Evolutionary conservation across 2,888 invertebrate genomes (phyloP).

Genomic region (Zygothrica quintamaculata): DNA sequence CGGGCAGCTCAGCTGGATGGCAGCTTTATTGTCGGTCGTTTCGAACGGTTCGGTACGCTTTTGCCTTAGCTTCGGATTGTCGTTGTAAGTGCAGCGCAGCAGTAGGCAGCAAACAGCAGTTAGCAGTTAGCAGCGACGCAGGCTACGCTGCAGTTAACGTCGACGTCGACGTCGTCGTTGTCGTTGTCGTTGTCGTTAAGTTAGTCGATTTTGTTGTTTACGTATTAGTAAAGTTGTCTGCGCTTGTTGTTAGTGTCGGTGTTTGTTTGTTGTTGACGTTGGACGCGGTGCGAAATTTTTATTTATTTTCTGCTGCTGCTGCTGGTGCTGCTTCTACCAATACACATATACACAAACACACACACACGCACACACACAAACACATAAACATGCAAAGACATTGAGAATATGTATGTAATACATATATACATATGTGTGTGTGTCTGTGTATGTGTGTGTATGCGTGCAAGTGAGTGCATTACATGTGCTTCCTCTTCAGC

Average conservation of each 20-base stretch:
- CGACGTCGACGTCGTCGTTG: constrained; percentile 35
- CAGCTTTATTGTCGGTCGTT: constrained; percentile 80
- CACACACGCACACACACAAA: constrained; percentile 26
- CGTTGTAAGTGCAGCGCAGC: constrained; percentile 57
- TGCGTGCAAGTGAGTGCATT: constrained; percentile 36
- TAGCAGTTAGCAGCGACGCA: constrained; percentile 21
- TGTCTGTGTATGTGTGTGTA: constrained; percentile 8
- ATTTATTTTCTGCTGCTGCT: constrained; percentile 67
- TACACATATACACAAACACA: constrained; percentile 27
- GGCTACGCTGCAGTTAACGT: constrained; percentile 31
- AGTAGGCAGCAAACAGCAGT: constrained; percentile 18
- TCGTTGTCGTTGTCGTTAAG: constrained; percentile 43
- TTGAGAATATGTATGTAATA: not conserved
- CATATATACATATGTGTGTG: constrained; percentile 1
- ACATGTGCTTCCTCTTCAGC: constrained; percentile 59
- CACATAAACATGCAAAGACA: constrained; percentile 20
- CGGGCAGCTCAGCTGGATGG: constrained; percentile 76
- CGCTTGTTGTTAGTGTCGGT: constrained; percentile 69
- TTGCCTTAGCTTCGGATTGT: constrained; percentile 73
- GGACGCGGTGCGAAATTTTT: constrained; percentile 79
- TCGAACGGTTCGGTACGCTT: constrained; percentile 78
- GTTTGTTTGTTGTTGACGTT: constrained; percentile 80
- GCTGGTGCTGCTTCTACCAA: constrained; percentile 40
- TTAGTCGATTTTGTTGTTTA: constrained; percentile 66
- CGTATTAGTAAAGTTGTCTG: constrained; percentile 72